phyloP scores from a whole-genome alignment of 2,797 vertebrate species.

The Spheniscus humboldti region DNA sequence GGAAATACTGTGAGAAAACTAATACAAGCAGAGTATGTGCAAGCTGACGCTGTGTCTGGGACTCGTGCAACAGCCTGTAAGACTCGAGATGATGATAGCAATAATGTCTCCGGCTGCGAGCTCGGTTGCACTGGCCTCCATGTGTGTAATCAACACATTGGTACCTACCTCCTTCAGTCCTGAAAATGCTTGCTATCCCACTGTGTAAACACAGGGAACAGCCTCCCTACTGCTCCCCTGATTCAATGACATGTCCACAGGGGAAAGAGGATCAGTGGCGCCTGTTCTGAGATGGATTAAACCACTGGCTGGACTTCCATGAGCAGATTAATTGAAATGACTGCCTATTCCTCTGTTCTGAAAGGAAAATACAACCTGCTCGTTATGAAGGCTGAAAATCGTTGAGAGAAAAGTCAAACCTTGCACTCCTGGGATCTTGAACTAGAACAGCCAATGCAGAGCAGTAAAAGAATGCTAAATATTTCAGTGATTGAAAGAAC shows the following conservation, averaged over 20 bases:
- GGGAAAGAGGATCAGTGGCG: conserved; percentile 3
- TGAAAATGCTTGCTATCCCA: background rate
- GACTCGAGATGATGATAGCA: background rate
- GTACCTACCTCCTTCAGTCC: background rate
- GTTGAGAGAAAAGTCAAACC: background rate
- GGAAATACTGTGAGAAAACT: background rate
- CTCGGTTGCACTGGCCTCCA: background rate
- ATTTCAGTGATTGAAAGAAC: conserved; percentile 26
- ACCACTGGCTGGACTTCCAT: background rate
- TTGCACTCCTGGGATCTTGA: background rate
- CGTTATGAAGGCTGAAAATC: background rate
- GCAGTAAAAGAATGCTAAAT: conserved; percentile 32
- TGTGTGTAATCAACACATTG: background rate
- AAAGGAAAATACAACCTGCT: background rate
- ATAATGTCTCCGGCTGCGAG: background rate
- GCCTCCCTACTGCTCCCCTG: background rate
- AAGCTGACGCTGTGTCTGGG: background rate
- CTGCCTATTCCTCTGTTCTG: background rate
- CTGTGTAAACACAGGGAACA: background rate
- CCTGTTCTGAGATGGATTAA: background rate
- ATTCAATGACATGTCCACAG: background rate
- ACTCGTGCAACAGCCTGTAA: background rate
- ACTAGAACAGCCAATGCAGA: conserved; percentile 12
- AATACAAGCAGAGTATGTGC: background rate
- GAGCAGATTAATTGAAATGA: conserved; percentile 8